phyloP scores from a whole-genome alignment of 1,140 invertebrate genomes.

The Colletes latitarsis region DNA sequence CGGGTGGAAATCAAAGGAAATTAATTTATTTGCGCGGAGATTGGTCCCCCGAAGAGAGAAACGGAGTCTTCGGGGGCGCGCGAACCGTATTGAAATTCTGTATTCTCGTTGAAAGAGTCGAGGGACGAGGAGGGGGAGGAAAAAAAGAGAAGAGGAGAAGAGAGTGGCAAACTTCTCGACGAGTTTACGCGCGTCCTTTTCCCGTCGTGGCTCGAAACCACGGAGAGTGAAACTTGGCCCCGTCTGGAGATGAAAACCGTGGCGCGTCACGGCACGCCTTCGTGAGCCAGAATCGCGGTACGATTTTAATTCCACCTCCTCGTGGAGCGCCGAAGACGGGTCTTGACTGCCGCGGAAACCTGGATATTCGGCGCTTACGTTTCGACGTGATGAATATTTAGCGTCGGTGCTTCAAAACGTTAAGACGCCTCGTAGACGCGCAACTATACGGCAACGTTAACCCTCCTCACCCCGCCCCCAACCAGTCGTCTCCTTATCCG shows the following conservation, averaged over 20 bases:
- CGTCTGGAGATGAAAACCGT: constrained; percentile 31
- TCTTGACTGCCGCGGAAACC: constrained; percentile 27
- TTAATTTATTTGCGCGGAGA: neutral
- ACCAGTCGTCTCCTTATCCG: constrained; percentile 17
- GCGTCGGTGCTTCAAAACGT: constrained; percentile 52
- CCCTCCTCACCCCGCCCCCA: neutral
- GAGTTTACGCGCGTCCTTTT: constrained; percentile 26
- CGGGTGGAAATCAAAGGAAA: neutral
- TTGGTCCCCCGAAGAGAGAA: neutral
- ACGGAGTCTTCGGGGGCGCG: neutral
- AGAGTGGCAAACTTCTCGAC: constrained; percentile 25
- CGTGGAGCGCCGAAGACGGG: constrained; percentile 27
- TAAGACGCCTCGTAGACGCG: constrained; percentile 57
- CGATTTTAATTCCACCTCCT: constrained; percentile 60
- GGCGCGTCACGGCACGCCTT: constrained; percentile 10
- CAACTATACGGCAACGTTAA: constrained; percentile 45
- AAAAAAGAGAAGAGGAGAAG: neutral
- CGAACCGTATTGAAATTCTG: constrained; percentile 30
- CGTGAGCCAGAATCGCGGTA: constrained; percentile 37
- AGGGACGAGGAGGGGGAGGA: no score
- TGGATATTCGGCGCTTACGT: constrained; percentile 58
- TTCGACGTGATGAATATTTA: constrained; percentile 65
- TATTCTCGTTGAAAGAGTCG: neutral
- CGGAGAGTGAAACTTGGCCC: constrained; percentile 5
- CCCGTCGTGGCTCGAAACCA: neutral